These are phyloP conservation scores for Gerris lacustris DNA, from an alignment of 2,888 invertebrate genomes.

Conservation along the genomic window DNA sequence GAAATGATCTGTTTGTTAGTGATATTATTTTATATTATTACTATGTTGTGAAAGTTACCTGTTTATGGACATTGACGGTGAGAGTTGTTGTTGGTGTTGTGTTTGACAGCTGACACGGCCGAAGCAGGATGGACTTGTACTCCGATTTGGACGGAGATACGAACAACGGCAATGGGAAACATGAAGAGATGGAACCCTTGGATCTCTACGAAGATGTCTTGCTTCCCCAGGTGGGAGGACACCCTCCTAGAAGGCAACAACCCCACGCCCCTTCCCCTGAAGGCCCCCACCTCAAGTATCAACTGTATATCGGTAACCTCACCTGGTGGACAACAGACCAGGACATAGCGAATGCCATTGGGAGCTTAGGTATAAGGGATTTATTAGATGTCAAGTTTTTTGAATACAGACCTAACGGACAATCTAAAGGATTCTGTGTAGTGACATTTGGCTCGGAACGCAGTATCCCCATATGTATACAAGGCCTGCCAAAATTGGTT, in stretches of 20 bases:
- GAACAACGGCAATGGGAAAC: conserved; percentile 36
- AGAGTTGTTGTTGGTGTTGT: neutral
- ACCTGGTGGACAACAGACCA: conserved; percentile 99
- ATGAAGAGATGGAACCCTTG: conserved; percentile 73
- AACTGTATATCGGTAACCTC: conserved; percentile 93
- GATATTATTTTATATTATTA: too few relatives aligned
- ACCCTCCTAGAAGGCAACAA: conserved; percentile 12
- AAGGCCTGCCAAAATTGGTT: conserved; percentile 83
- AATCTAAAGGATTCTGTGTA: conserved; percentile 96
- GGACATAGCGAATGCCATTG: conserved; percentile 80
- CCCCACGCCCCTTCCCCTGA: conserved; percentile 19
- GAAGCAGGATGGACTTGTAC: neutral
- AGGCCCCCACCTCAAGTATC: conserved; percentile 44
- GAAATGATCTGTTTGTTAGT: too few relatives aligned
- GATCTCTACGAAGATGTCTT: conserved; percentile 94
- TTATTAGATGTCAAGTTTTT: conserved; percentile 98
- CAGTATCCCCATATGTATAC: conserved; percentile 79
- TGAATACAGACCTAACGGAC: conserved; percentile 96
- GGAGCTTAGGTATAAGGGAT: conserved; percentile 77
- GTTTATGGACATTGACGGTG: neutral
- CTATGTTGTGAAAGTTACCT: too few relatives aligned
- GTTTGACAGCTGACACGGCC: neutral
- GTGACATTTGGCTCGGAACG: conserved; percentile 86
- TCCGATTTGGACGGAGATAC: neutral
- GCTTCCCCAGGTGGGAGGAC: conserved; percentile 38